Percentiles rank a stretch among this genome's conserved stretches.
These are phyloP conservation scores for Ischnus inquisitorius DNA, from an alignment of 2,888 invertebrate species.

Conservation along the genomic window DNA sequence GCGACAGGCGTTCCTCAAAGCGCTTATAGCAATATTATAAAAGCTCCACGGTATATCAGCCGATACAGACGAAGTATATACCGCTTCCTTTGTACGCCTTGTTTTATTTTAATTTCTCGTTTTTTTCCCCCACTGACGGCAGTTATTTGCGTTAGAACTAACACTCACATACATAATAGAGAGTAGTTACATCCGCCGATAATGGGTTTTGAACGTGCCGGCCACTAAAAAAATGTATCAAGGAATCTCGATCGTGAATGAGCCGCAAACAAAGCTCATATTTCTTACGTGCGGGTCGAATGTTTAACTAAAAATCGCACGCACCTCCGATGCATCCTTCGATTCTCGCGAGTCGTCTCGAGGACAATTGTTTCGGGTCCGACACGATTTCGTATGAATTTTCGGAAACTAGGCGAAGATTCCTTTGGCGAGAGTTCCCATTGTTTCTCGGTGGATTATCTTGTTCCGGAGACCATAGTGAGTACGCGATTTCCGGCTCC, in stretches of 20 bases:
- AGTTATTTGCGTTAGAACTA: too few relatives aligned
- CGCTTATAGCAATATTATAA: neutral
- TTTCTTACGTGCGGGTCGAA: neutral
- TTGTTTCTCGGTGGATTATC: neutral
- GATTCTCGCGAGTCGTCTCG: neutral
- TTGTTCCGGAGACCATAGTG: neutral
- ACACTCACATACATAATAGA: too few relatives aligned
- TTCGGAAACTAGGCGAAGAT: constrained; percentile 49
- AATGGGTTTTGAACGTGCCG: too few relatives aligned
- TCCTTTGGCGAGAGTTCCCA: constrained; percentile 17
- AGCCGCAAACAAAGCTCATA: too few relatives aligned
- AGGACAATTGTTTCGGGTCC: constrained; percentile 45
- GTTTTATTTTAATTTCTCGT: too few relatives aligned
- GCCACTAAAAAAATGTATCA: too few relatives aligned
- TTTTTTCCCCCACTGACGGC: too few relatives aligned
- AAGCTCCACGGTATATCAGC: neutral
- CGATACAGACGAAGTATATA: neutral
- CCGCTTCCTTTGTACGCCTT: too few relatives aligned
- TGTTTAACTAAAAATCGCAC: neutral
- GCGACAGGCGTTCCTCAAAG: constrained; percentile 1
- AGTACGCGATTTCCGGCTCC: neutral
- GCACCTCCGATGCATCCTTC: neutral
- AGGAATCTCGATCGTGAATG: too few relatives aligned
- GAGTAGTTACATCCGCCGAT: too few relatives aligned
- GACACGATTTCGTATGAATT: constrained; percentile 26